These are phyloP conservation scores for Poecilia picta DNA, from an alignment of 2,797 vertebrate species.

Conservation along the genomic window DNA sequence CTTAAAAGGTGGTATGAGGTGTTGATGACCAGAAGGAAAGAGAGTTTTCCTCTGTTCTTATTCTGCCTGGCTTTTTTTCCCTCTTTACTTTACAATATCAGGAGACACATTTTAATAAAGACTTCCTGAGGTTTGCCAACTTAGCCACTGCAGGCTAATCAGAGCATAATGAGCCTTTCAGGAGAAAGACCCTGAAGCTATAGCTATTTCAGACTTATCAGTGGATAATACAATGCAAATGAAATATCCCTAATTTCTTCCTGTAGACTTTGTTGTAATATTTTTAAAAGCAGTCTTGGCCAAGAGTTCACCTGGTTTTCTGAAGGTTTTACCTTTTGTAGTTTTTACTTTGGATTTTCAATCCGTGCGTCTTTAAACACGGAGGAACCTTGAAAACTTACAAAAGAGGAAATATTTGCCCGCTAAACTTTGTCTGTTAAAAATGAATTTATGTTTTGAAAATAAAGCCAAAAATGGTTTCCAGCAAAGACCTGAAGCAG, in stretches of 20 bases:
- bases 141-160: neutral
- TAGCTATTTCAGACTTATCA: neutral
- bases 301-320: neutral
- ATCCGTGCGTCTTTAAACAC: neutral
- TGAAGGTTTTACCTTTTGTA: neutral
- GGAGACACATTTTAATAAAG: neutral
- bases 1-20: neutral
- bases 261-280: neutral
- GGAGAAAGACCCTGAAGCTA: neutral
- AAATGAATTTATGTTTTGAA: neutral
- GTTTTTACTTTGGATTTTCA: neutral
- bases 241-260: neutral
- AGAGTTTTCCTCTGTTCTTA: neutral
- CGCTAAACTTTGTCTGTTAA: neutral
- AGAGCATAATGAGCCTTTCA: neutral
- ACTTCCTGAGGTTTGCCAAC: slow-evolving; percentile 1
- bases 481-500: neutral
- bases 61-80: neutral
- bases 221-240: neutral
- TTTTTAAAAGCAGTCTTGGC: neutral
- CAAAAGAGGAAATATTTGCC: neutral
- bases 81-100: slow-evolving; percentile 5
- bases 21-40: neutral
- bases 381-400: neutral
- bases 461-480: neutral